phyloP scores from a whole-genome alignment of 2,888 invertebrate species.

The Drosophila neonasuta region DNA sequence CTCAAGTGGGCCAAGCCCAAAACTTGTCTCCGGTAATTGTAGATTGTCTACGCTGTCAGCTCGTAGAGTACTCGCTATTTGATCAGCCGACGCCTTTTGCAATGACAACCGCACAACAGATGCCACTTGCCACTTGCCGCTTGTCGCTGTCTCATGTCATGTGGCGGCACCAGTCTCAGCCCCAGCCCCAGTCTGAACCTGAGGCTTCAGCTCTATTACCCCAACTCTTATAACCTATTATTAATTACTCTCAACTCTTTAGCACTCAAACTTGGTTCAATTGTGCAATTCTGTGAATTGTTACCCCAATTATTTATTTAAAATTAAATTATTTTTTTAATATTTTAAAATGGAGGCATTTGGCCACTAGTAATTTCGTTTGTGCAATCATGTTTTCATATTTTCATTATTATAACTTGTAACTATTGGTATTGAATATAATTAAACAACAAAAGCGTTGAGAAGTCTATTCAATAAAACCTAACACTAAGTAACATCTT shows the following conservation, averaged over 20 bases:
- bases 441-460: no score
- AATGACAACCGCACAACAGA: constrained; percentile 47
- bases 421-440: no score
- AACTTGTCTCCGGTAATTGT: constrained; percentile 73
- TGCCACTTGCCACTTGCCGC: constrained; percentile 41
- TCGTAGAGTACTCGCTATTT: constrained; percentile 36
- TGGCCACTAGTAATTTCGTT: not conserved
- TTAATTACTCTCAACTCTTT: constrained; percentile 15
- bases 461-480: no score
- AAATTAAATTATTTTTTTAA: not conserved
- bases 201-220: not conserved
- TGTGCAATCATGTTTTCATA: not conserved
- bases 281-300: constrained; percentile 3
- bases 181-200: not conserved
- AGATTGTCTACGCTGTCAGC: constrained; percentile 71
- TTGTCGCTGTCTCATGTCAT: not conserved
- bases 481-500: no score
- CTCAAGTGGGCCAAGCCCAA: constrained; percentile 74
- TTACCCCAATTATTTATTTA: not conserved
- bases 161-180: not conserved
- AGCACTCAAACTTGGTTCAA: not conserved
- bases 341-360: not conserved
- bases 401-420: no score
- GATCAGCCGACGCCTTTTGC: constrained; percentile 74
- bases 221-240: constrained; percentile 12